Evolutionary conservation across 2,888 invertebrate genomes (phyloP).

Genomic region (Nomada ferruginata): DNA sequence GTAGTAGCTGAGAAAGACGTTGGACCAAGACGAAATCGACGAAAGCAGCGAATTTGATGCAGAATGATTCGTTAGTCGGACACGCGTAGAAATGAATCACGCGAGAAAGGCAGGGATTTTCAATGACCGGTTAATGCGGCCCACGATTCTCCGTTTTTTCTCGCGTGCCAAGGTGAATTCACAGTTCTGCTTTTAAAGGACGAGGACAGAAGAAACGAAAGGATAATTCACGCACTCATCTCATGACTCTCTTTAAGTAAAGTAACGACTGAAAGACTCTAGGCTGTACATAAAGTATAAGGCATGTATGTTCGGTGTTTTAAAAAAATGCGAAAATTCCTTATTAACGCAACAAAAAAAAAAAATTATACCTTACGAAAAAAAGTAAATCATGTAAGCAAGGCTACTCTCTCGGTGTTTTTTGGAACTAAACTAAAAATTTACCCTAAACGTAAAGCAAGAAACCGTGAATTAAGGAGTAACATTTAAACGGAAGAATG

Average conservation of each 20-base stretch:
- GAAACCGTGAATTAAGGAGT: slow-evolving; percentile 66
- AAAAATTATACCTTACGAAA: slow-evolving; percentile 71
- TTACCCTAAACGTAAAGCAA: slow-evolving; percentile 79
- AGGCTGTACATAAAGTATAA: slow-evolving; percentile 84
- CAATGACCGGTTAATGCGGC: slow-evolving; percentile 5
- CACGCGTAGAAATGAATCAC: slow-evolving; percentile 38
- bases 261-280: slow-evolving; percentile 82
- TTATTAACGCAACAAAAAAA: slow-evolving; percentile 75
- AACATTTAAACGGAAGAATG: slow-evolving; percentile 13
- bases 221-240: slow-evolving; percentile 71
- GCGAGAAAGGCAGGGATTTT: slow-evolving; percentile 8
- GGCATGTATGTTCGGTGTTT: slow-evolving; percentile 84
- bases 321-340: slow-evolving; percentile 75
- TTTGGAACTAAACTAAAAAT: slow-evolving; percentile 79
- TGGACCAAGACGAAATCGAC: slow-evolving; percentile 72
- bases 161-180: slow-evolving; percentile 44
- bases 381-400: slow-evolving; percentile 78
- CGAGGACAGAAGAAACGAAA: slow-evolving; percentile 56
- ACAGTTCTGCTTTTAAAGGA: slow-evolving; percentile 38
- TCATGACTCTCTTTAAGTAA: slow-evolving; percentile 71
- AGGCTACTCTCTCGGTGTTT: slow-evolving; percentile 83
- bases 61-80: slow-evolving; percentile 48
- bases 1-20: slow-evolving; percentile 66
- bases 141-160: slow-evolving; percentile 55
- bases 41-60: slow-evolving; percentile 53